These are phyloP conservation scores for Rhadinocentrus ornatus DNA, from an alignment of 2,797 vertebrate species.

Conservation along the genomic window DNA sequence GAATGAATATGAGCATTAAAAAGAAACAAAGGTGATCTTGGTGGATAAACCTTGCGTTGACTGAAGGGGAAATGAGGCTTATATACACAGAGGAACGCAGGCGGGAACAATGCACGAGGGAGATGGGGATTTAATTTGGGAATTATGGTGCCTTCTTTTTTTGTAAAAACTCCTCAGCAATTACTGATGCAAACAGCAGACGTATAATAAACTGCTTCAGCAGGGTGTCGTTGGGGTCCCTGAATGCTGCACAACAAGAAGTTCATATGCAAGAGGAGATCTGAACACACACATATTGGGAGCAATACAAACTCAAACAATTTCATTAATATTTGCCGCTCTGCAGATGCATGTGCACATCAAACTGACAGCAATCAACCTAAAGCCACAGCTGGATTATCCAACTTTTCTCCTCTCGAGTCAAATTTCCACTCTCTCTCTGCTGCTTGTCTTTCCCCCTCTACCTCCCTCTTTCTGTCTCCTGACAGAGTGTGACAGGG, in stretches of 20 bases:
- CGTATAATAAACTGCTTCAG: background rate
- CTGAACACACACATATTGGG: background rate
- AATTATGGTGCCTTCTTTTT: slow-evolving; percentile 14
- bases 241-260: background rate
- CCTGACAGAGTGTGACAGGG: slow-evolving; percentile 80
- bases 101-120: slow-evolving; percentile 1
- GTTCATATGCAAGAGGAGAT: background rate
- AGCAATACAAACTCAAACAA: background rate
- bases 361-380: slow-evolving; percentile 49
- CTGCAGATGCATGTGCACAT: slow-evolving; percentile 7
- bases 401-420: slow-evolving; percentile 58
- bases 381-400: slow-evolving; percentile 65
- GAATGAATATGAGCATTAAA: slow-evolving; percentile 80
- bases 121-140: slow-evolving; percentile 12
- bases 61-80: slow-evolving; percentile 53
- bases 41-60: slow-evolving; percentile 59
- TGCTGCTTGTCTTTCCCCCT: background rate
- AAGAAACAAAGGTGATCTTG: slow-evolving; percentile 74
- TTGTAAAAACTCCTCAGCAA: background rate
- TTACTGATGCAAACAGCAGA: background rate
- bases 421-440: slow-evolving; percentile 41
- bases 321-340: background rate
- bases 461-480: slow-evolving; percentile 37
- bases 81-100: slow-evolving; percentile 12
- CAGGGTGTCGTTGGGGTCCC: background rate